Evolutionary conservation across 2,113 vertebrate genomes (phyloP).

Genomic region (Onychostruthus taczanowskii): DNA sequence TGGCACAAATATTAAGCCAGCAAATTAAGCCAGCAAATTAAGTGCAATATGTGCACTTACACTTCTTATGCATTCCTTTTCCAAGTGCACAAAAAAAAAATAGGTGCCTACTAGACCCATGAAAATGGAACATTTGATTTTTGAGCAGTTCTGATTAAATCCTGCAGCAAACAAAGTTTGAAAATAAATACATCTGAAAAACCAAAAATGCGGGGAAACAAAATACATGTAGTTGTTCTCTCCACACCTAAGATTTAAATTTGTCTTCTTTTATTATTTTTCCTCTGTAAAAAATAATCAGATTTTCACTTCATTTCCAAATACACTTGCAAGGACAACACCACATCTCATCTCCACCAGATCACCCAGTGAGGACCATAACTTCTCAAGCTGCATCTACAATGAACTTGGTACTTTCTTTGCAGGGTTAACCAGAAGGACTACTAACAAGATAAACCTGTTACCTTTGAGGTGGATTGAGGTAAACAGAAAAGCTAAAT

Average conservation of each 20-base stretch:
- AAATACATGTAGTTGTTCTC: neutral
- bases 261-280: neutral
- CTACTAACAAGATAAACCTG: neutral
- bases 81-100: neutral
- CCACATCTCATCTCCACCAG: neutral
- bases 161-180: neutral
- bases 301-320: neutral
- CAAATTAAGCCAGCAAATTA: neutral
- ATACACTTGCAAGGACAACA: neutral
- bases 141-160: neutral
- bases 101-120: neutral
- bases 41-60: neutral
- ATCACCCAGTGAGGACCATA: neutral
- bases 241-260: neutral
- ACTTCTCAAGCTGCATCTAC: neutral
- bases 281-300: neutral
- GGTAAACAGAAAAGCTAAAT: neutral
- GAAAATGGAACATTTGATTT: neutral
- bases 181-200: neutral
- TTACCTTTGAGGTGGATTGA: neutral
- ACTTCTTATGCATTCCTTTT: neutral
- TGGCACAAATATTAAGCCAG: neutral
- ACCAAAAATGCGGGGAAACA: neutral
- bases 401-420: neutral
- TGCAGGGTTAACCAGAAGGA: neutral